Conservation (phyloP, 2,113 vertebrate species). For the Todiramphus saurophagus region DNA sequence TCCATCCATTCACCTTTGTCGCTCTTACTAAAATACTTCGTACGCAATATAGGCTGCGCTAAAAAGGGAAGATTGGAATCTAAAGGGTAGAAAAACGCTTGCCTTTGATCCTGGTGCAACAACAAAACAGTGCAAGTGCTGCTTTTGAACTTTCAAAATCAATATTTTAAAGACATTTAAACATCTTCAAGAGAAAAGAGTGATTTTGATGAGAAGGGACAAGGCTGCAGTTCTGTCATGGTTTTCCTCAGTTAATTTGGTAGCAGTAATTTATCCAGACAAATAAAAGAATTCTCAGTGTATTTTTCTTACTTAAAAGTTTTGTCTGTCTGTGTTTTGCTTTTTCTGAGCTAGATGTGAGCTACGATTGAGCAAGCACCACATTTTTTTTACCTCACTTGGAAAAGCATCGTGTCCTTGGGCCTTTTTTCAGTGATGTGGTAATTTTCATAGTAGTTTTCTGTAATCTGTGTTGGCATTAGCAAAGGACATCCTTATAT, state of each 20-base stretch:
- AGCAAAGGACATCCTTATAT: neutral
- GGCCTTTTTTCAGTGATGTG: neutral
- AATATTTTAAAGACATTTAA: neutral
- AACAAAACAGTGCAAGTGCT: neutral
- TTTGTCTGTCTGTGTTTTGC: neutral
- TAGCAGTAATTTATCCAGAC: neutral
- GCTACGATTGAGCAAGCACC: neutral
- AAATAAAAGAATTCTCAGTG: neutral
- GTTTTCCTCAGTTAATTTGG: neutral
- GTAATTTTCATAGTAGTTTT: neutral
- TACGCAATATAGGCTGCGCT: neutral
- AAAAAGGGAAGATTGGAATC: neutral
- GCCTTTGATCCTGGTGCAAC: neutral
- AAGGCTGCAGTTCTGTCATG: neutral
- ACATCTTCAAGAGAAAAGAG: neutral
- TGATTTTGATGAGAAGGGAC: neutral
- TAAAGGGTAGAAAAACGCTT: neutral
- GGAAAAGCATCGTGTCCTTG: neutral
- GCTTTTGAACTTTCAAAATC: neutral
- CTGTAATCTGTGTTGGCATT: conserved; percentile 28
- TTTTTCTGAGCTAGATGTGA: neutral
- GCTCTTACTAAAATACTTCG: neutral
- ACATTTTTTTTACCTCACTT: neutral
- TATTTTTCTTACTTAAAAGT: neutral
- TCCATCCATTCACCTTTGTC: neutral